Percentiles rank a stretch among this genome's conserved stretches.
phyloP scores from a whole-genome alignment of 2,888 invertebrate genomes.

The Sminthurinus aureus region DNA sequence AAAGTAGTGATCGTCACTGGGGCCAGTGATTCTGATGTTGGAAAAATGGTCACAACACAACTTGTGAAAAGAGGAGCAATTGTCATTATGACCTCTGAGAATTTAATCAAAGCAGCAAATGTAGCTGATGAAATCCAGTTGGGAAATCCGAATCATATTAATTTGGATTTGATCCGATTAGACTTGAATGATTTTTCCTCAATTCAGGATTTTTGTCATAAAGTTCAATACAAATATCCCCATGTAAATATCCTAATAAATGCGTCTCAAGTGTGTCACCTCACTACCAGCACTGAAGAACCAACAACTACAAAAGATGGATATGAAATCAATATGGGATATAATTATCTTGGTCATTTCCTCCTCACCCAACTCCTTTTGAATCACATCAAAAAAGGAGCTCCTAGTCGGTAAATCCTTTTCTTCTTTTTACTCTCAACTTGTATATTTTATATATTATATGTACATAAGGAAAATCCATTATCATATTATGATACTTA shows the following conservation, averaged over 20 bases:
- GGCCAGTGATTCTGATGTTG: neutral
- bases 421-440: no score
- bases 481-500: no score
- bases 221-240: constrained; percentile 72
- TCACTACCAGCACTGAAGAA: constrained; percentile 68
- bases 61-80: constrained; percentile 66
- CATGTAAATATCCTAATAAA: constrained; percentile 79
- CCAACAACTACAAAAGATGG: constrained; percentile 68
- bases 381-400: constrained; percentile 71
- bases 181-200: constrained; percentile 79
- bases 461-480: no score
- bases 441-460: no score
- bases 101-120: constrained; percentile 77
- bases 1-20: neutral
- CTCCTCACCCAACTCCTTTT: constrained; percentile 80
- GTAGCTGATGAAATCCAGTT: constrained; percentile 61
- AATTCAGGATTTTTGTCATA: constrained; percentile 74
- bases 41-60: constrained; percentile 26
- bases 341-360: constrained; percentile 81
- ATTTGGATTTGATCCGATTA: constrained; percentile 76
- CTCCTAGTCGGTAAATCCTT: constrained; percentile 70
- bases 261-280: constrained; percentile 76
- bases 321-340: constrained; percentile 83
- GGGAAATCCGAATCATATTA: constrained; percentile 20
- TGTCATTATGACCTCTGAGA: constrained; percentile 85